Conservation (phyloP, 1,140 invertebrate species). For the Drosophila persimilis region DNA sequence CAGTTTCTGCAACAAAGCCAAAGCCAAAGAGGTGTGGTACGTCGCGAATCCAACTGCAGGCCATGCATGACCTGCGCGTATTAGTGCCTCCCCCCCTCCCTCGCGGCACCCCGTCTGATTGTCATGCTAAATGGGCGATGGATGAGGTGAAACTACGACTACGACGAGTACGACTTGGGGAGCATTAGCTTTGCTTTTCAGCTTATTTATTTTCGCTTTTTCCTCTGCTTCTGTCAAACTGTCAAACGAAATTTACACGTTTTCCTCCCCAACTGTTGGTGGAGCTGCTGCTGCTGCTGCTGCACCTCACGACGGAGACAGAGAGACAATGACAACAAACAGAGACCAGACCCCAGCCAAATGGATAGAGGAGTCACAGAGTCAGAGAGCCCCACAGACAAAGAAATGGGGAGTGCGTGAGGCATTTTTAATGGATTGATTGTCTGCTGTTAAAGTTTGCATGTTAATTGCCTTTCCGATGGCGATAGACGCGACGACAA, state of each 20-base stretch:
- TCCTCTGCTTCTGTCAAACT: constrained; percentile 35
- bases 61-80: constrained; percentile 74
- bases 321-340: too few species aligned
- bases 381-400: constrained; percentile 33
- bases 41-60: constrained; percentile 62
- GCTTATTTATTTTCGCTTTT: constrained; percentile 16
- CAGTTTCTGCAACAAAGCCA: constrained; percentile 57
- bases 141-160: constrained; percentile 63
- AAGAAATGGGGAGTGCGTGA: constrained; percentile 63
- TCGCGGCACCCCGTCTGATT: constrained; percentile 41
- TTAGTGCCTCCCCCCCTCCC: constrained; percentile 21
- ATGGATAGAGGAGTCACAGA: constrained; percentile 8
- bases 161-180: constrained; percentile 25
- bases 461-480: constrained; percentile 62
- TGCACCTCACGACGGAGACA: constrained; percentile 49
- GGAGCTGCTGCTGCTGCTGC: constrained; percentile 7
- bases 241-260: constrained; percentile 63
- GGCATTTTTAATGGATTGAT: constrained; percentile 57
- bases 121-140: constrained; percentile 76
- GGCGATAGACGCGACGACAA: constrained; percentile 35
- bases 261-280: constrained; percentile 30
- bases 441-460: constrained; percentile 48
- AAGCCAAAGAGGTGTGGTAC: constrained; percentile 60
- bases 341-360: constrained; percentile 7
- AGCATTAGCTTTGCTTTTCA: constrained; percentile 37